Base-by-base conservation (phyloP, 1,140 invertebrate genomes). In the Tribolium castaneum region DNA sequence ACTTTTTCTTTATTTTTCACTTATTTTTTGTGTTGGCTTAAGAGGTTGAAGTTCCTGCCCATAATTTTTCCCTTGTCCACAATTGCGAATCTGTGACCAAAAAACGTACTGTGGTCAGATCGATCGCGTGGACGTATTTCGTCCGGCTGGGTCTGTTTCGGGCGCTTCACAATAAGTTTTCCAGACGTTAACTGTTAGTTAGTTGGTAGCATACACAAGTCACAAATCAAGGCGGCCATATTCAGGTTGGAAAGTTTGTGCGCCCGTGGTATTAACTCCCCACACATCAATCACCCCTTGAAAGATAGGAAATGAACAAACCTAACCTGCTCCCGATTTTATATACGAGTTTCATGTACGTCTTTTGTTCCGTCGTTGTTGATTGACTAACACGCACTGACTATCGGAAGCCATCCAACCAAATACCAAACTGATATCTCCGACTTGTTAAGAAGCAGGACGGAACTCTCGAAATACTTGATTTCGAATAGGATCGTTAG, bases 241-340 rank as follows among this genome's bases (percentile, higher is more conserved):
- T 80, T 75, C 72, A 78, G 72, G 75, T 76, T 75, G 73, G 71
- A 75, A 78, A 78, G 70, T 78, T 78, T 76, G 52, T 59, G 74
- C 78, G 59, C 51, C 51, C 25, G 51, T 56, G 54, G 72, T 75
- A 75, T 75, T 73, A 73, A 76, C 78, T 82, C 75, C 78, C 81
- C 81, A 81, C 83, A 84, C 83, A 84, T 84, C 83, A 84, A 84
- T 84, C 83, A 84, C 78, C 52, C 62, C 76, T 79, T 84, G 83
- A 84, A 84, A 84, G 83, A 84, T 84, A 81, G 83, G 83, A 84
- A 84, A 84, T 84, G 83, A 84, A 83, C 81, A 82, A 81, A 83
- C 81, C 78, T 80, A 80, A 78, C 82, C 76, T 80, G 75, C 77
- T 79, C 79, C 77, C 75, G 82, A 80, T 82, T 82, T 80, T 80